These are phyloP conservation scores for Bombus impatiens DNA, from an alignment of 1,140 invertebrate genomes.

Conservation along the genomic window DNA sequence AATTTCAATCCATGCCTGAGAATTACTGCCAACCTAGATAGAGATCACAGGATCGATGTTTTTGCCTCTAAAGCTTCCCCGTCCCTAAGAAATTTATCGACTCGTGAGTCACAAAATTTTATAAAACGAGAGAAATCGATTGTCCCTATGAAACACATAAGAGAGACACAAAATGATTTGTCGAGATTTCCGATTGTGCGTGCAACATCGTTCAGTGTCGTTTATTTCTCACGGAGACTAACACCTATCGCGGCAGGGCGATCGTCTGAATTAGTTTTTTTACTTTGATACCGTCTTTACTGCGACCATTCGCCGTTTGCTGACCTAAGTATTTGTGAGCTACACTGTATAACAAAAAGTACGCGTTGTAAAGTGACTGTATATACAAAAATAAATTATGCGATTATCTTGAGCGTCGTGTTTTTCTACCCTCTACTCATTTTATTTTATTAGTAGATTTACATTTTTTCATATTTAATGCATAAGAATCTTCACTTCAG, in stretches of 20 bases:
- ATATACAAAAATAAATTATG: slow-evolving; percentile 82
- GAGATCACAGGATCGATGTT: slow-evolving; percentile 38
- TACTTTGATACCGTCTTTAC: slow-evolving; percentile 76
- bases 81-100: background rate
- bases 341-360: slow-evolving; percentile 75
- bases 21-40: slow-evolving; percentile 62
- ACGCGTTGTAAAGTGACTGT: slow-evolving; percentile 82
- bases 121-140: background rate
- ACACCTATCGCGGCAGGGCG: slow-evolving; percentile 53
- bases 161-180: background rate
- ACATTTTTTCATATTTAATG: background rate
- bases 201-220: slow-evolving; percentile 33
- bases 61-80: slow-evolving; percentile 32
- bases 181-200: slow-evolving; percentile 22
- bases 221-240: slow-evolving; percentile 44
- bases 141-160: background rate
- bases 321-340: slow-evolving; percentile 71
- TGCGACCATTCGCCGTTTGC: slow-evolving; percentile 68
- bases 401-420: slow-evolving; percentile 65
- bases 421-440: background rate
- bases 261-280: slow-evolving; percentile 74
- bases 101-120: background rate
- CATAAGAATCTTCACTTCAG: no score
- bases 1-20: slow-evolving; percentile 45
- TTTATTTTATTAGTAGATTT: background rate